Evolutionary conservation across 2,888 invertebrate genomes (phyloP), one percentile per base, ranked within the genome.

Genomic region (Ectemnius lituratus): DNA sequence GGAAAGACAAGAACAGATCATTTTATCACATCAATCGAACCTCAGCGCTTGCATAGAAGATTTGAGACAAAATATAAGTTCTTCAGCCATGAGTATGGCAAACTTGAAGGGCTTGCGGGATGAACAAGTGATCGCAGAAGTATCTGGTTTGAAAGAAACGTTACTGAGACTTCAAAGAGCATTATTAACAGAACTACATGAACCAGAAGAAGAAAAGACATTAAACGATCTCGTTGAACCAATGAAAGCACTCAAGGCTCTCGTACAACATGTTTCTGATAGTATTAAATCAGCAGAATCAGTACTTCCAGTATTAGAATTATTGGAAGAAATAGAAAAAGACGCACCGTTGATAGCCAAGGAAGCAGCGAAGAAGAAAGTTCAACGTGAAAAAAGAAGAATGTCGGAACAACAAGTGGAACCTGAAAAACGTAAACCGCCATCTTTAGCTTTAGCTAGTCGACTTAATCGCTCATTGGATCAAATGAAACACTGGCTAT

Each of bases 261-360:
- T 87, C 3, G 66, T 87, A n/a, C 67, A 76, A 18, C 74, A 77
- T n/a, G 78, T 89, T 20, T 71, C 77, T 0, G 70, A 85, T 23
- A 81, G 70, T 13, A 59, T 80, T 2, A 66, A 70, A 1, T 81
- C 70, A 14, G 68, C 76, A 4, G 81, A 81, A 6, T 52, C 65
- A 0, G 73, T 86, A n/a, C 65, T 78, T 5, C 73, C 84, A 0
- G 67, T 89, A 16, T 46, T 88, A 3, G 81, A 87, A 58, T 69
- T 89, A n/a, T 66, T 89, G 4, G 87, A 88, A 68, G 88, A 88
- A 47, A 85, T 89, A 46, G 85, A 87, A 58, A 87, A 85, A 49
- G 86, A 87, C 59, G 71, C 81, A 0, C 76, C 85, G 4, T 37
- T 87, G 56, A 80, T 87, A 4, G 79, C 84, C 0, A 85, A 85